Percentiles rank a stretch among this genome's conserved stretches.
Evolutionary conservation across 2,888 invertebrate genomes (phyloP).

Genomic region (Epsilonema sp.): DNA sequence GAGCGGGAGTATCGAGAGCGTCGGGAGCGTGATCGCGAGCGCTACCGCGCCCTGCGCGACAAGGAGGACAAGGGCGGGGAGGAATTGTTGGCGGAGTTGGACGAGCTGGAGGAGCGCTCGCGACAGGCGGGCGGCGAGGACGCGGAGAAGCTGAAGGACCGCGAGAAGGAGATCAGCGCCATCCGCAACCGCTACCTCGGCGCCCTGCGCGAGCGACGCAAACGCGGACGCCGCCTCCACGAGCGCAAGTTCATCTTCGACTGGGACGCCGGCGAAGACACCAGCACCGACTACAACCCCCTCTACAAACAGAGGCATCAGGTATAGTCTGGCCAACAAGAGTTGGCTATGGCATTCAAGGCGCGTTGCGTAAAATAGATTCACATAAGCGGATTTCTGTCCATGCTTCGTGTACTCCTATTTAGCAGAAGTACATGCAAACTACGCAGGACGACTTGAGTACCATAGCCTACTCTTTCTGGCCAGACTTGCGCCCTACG

Average conservation of each 20-base stretch:
- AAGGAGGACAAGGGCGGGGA: conserved; percentile 18
- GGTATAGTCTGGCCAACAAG: too few relatives aligned
- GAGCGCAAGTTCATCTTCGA: conserved; percentile 99
- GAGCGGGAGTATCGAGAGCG: conserved; percentile 12
- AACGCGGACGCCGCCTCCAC: conserved; percentile 73
- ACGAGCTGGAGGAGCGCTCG: too few relatives aligned
- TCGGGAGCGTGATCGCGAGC: conserved; percentile 16
- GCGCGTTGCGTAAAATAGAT: too few relatives aligned
- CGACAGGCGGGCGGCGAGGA: conserved; percentile 5
- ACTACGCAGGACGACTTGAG: too few relatives aligned
- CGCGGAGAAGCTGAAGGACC: conserved; percentile 45
- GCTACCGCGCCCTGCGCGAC: conserved; percentile 12
- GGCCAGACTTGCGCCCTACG: too few relatives aligned
- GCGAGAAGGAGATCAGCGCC: conserved; percentile 76
- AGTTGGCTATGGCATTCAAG: too few relatives aligned
- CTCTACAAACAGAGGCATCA: conserved; percentile 90
- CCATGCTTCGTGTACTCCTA: too few relatives aligned
- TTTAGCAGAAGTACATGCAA: too few relatives aligned
- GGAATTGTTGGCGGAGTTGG: conserved; percentile 9
- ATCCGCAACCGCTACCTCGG: conserved; percentile 37
- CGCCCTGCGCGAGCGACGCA: conserved; percentile 62
- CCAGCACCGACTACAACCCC: conserved; percentile 86
- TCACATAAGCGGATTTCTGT: too few relatives aligned
- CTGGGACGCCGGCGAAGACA: conserved; percentile 98
- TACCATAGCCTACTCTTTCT: too few relatives aligned